A percentile compares a stretch with the other conserved stretches of the same genome.
Conservation (phyloP, 30 jellyfish, hydroid and myxozoan species). For the Mastigias papua region DNA sequence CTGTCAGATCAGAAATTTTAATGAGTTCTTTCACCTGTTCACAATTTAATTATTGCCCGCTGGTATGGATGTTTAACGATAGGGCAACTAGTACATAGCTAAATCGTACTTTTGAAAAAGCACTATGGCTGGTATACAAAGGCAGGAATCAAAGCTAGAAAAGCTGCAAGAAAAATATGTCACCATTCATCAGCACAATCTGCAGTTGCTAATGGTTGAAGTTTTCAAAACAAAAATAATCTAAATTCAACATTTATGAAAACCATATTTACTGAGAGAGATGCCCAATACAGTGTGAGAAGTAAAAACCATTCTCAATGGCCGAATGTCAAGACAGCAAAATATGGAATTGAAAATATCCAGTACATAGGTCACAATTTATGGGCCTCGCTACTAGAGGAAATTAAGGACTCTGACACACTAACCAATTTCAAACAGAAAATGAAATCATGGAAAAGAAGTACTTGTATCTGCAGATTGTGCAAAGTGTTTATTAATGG, state of each 20-base stretch:
- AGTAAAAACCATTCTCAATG: not conserved
- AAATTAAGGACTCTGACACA: not conserved
- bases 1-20: too few relatives aligned
- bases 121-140: too few relatives aligned
- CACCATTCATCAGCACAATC: not conserved
- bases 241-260: not conserved
- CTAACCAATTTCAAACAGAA: not conserved
- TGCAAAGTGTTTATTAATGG: not conserved
- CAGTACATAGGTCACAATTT: not conserved
- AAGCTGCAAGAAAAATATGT: not conserved
- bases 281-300: not conserved
- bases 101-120: too few relatives aligned
- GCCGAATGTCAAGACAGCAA: not conserved
- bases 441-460: not conserved
- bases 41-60: too few relatives aligned
- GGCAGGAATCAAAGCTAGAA: too few relatives aligned
- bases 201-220: not conserved
- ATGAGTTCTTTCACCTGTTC: too few relatives aligned
- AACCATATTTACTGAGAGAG: not conserved
- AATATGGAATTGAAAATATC: not conserved
- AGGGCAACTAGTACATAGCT: too few relatives aligned
- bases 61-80: too few relatives aligned
- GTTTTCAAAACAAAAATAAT: not conserved
- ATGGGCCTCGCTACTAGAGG: not conserved
- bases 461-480: not conserved